These are phyloP conservation scores for Magallana angulata DNA, from an alignment of 1,140 invertebrate genomes.

Conservation along the genomic window DNA sequence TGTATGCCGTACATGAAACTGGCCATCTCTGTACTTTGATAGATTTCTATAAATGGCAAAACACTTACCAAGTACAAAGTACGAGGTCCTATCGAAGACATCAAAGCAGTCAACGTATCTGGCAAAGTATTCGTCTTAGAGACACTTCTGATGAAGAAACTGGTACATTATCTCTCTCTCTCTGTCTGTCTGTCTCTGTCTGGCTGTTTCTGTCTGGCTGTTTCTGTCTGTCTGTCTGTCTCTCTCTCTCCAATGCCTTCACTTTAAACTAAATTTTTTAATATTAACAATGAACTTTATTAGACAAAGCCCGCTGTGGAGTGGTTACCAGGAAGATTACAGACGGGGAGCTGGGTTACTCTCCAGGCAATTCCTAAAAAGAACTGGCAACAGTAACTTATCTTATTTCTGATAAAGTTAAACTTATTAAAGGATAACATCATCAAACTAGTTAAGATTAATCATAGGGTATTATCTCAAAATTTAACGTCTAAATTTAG, in stretches of 20 bases:
- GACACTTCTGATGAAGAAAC: slow-evolving; percentile 59
- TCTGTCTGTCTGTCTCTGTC: background rate
- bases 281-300: background rate
- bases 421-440: background rate
- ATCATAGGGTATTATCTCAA: background rate
- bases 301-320: slow-evolving; percentile 64
- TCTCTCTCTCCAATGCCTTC: background rate
- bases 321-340: slow-evolving; percentile 54
- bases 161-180: slow-evolving; percentile 47
- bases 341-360: slow-evolving; percentile 58
- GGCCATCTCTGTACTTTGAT: slow-evolving; percentile 26
- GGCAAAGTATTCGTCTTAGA: slow-evolving; percentile 65
- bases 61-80: slow-evolving; percentile 57
- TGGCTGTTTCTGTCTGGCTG: too few relatives aligned
- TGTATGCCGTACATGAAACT: slow-evolving; percentile 53
- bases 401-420: background rate
- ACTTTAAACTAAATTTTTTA: too few relatives aligned
- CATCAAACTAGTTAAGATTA: background rate
- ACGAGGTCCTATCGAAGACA: slow-evolving; percentile 59
- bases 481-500: too few relatives aligned
- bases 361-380: slow-evolving; percentile 64
- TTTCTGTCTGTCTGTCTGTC: too few relatives aligned
- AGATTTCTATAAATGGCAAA: background rate
- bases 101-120: slow-evolving; percentile 58
- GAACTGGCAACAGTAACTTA: slow-evolving; percentile 54